phyloP scores from a whole-genome alignment of 2,113 vertebrate genomes.

The Cyphomyrus discorhynchus region DNA sequence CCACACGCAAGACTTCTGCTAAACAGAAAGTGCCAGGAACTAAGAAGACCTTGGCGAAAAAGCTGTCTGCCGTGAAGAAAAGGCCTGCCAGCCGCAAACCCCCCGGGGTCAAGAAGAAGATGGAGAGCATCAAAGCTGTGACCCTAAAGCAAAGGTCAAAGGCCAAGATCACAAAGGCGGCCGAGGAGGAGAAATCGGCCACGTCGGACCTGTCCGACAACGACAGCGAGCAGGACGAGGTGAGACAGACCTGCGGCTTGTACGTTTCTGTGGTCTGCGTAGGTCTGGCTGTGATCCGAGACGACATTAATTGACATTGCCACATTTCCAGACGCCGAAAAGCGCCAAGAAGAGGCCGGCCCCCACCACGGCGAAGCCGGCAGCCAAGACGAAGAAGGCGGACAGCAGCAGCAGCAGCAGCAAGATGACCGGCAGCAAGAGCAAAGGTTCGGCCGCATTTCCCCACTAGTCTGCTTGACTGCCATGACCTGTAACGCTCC shows the following conservation, averaged over 20 bases:
- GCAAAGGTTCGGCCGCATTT: constrained; percentile 57
- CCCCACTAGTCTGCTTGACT: not conserved
- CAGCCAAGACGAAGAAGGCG: constrained; percentile 85
- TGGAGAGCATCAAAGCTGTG: constrained; percentile 18
- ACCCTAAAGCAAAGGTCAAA: constrained; percentile 39
- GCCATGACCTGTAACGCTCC: no score
- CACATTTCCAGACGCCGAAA: constrained; percentile 66
- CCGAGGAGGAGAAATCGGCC: constrained; percentile 29
- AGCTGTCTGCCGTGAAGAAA: constrained; percentile 12
- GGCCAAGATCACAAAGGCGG: constrained; percentile 34
- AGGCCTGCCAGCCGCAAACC: constrained; percentile 20
- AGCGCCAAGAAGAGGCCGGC: constrained; percentile 64
- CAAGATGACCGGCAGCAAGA: constrained; percentile 71
- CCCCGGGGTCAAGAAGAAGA: constrained; percentile 1
- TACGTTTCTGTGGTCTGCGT: not conserved
- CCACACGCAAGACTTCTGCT: not conserved
- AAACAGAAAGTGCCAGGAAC: not conserved
- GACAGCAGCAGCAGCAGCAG: constrained; percentile 93
- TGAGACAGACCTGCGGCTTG: not conserved
- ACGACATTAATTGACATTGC: not conserved
- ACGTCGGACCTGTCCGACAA: constrained; percentile 38
- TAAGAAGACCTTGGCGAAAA: not conserved
- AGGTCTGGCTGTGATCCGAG: not conserved
- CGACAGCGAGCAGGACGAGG: constrained; percentile 40
- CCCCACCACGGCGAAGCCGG: constrained; percentile 47